Evolutionary conservation across 1,140 invertebrate genomes (phyloP).

Genomic region (Pseudomyrmex sp.): DNA sequence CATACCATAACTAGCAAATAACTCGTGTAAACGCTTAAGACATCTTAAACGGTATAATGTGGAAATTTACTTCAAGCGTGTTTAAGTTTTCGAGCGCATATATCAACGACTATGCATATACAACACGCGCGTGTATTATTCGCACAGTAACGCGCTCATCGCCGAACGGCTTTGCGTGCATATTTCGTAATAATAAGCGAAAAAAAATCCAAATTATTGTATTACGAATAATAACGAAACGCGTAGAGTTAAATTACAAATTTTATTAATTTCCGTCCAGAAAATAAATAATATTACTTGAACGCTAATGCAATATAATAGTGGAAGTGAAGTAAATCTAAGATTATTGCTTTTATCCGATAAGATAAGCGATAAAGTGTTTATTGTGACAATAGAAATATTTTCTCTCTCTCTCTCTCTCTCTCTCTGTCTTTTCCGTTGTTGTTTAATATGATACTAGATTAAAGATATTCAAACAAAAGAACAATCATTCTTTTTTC

Average conservation of each 20-base stretch:
- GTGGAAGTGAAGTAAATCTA: too few relatives aligned
- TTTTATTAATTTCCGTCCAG: too few relatives aligned
- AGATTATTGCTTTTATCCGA: background rate
- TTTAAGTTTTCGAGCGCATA: conserved; percentile 34
- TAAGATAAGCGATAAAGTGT: conserved; percentile 6
- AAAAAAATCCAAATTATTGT: too few relatives aligned
- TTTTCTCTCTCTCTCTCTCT: too few relatives aligned
- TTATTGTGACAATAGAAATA: too few relatives aligned
- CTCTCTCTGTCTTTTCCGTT: background rate
- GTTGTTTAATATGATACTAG: background rate
- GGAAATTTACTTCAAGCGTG: conserved; percentile 36
- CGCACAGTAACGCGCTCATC: background rate
- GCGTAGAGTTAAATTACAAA: too few relatives aligned
- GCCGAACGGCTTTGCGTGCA: background rate
- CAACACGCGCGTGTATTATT: background rate
- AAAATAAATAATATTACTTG: too few relatives aligned
- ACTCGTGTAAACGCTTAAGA: conserved; percentile 43
- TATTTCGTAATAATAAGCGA: background rate
- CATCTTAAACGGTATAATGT: conserved; percentile 24
- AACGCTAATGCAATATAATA: too few relatives aligned
- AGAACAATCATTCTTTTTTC: conserved; percentile 25
- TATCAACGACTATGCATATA: conserved; percentile 8
- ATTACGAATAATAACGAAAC: too few relatives aligned
- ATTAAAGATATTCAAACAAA: conserved; percentile 42
- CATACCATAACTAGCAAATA: conserved; percentile 30